Evolutionary conservation across 2,113 vertebrate species (phyloP).

Genomic region (Notothenia rossii): DNA sequence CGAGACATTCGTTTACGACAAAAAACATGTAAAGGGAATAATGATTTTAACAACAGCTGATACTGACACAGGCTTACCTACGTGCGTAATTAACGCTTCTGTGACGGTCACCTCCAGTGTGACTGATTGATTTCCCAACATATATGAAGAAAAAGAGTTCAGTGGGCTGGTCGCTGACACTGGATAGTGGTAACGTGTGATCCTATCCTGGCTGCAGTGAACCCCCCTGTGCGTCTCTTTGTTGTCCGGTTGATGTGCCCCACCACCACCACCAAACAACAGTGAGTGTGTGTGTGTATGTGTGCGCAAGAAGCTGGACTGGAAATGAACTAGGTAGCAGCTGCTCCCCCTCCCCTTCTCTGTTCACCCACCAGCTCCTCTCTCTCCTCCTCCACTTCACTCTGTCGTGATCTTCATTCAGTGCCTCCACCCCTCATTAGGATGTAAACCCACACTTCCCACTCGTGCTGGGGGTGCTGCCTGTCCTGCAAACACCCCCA

Average conservation of each 20-base stretch:
- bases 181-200: slow-evolving; percentile 6
- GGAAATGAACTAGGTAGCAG: slow-evolving; percentile 74
- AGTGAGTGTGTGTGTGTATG: slow-evolving; percentile 8
- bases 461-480: slow-evolving; percentile 51
- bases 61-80: slow-evolving; percentile 66
- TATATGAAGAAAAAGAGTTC: slow-evolving; percentile 27
- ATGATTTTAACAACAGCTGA: background rate
- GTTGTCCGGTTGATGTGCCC: slow-evolving; percentile 76
- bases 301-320: slow-evolving; percentile 49
- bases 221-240: slow-evolving; percentile 78
- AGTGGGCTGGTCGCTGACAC: slow-evolving; percentile 24
- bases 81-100: slow-evolving; percentile 64
- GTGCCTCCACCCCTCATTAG: slow-evolving; percentile 81
- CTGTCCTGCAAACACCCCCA: slow-evolving; percentile 11
- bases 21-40: background rate
- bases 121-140: slow-evolving; percentile 41
- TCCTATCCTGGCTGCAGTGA: slow-evolving; percentile 41
- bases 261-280: slow-evolving; percentile 51
- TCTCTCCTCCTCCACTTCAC: slow-evolving; percentile 66
- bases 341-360: slow-evolving; percentile 81
- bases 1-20: slow-evolving; percentile 1
- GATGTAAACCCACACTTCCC: slow-evolving; percentile 85
- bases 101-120: slow-evolving; percentile 75
- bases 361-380: slow-evolving; percentile 43
- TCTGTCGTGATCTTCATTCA: slow-evolving; percentile 76